Evolutionary conservation across 92 coral and sea anemone species (phyloP), one percentile per base, ranked within the genome.

Genomic region (Ricordea florida): DNA sequence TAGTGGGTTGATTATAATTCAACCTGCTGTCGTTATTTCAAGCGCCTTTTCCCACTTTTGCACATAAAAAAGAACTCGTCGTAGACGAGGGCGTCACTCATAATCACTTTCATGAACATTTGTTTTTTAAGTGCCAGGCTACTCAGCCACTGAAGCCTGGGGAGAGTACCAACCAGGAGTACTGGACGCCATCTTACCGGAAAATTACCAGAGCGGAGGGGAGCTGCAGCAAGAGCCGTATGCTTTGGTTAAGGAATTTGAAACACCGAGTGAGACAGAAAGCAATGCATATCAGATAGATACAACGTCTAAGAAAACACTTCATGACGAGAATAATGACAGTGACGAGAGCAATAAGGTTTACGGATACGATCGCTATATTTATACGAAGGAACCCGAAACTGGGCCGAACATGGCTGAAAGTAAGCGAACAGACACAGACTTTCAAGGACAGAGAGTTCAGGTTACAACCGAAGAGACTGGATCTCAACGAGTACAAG

Each of bases 401-500:
- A 70, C 50, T 27, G 53, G 40, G 55, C 61, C 80, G 82, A 72
- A 59, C 35, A 46, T 80, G 33, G 74, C 77, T 74, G 76, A 71
- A 49, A 85, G 80, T 64, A 85, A 86, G 23, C 66, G 87, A 61
- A 59, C 79, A 14, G 85, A 79, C 56, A 90, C 90, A 38, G 80
- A 80, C 34, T 64, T 66, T 67, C 80, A 85, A 41, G 92, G 91
- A 28, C 97, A 92, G 62, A 91, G 92, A 49, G 97, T 93, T 29
- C 98, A 94, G 81, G 89, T 88, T n/a, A 82, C 93, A 26, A 87
- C 90, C 11, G 98, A 94, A 57, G 98, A 94, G 83, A 94, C 98
- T 61, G 98, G 97, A 5, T 94, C 98, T 31, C 98, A 94, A 75
- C 86, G 98, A 34, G 98, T 94, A 21, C 98, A 94, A 66, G 98